Evolutionary conservation across 2,113 vertebrate genomes (phyloP), one percentile per base, ranked within the genome.

Genomic region (Perca flavescens): DNA sequence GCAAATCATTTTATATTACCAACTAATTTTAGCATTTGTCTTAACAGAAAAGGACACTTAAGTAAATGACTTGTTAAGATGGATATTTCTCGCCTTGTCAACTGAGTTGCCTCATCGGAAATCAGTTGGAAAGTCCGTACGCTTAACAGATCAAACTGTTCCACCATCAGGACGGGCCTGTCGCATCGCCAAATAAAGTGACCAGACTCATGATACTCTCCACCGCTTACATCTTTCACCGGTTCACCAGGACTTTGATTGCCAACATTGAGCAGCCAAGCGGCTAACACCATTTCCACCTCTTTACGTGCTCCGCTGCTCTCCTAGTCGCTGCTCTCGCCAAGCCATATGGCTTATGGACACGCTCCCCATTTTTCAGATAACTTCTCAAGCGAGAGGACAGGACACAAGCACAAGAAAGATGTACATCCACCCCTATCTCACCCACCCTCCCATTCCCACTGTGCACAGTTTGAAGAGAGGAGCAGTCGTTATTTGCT

Each of bases 301-400:
- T 94, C 91, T 89, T 92, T 92, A 92, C 54, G 91, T 85, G 93
- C 92, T 93, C 91, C 76, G 78, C 89, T 88, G 90, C 93, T 93
- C 90, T 46, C 56, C 82, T 54, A 57, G 73, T 28, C 74, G 57
- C 82, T 9, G 77, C 93, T 81, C 87, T 80, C 57, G 71, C 82
- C 54, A 74, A 91, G 92, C 94, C 94, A 95, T 94, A 95, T 95
- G 95, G 95, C 91, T 89, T 28, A 36, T 67, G 83, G 95, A 94
- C 90, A 74, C 79, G 73, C 87, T 89, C 75, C 87, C 93, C 93
- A 95, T 95, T 95, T 95, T 93, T 95, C 94, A 95, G 86, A 95
- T 95, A 94, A 95, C 92, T 94, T 93, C 93, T 95, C 95, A 94
- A 94, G 93, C 93, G 93, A 92, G 92, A 94, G 88, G 88, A 94